A percentile compares a stretch with the other conserved stretches of the same genome.
These are phyloP conservation scores for Myioborus miniatus DNA, from an alignment of 2,797 vertebrate species.

Conservation along the genomic window DNA sequence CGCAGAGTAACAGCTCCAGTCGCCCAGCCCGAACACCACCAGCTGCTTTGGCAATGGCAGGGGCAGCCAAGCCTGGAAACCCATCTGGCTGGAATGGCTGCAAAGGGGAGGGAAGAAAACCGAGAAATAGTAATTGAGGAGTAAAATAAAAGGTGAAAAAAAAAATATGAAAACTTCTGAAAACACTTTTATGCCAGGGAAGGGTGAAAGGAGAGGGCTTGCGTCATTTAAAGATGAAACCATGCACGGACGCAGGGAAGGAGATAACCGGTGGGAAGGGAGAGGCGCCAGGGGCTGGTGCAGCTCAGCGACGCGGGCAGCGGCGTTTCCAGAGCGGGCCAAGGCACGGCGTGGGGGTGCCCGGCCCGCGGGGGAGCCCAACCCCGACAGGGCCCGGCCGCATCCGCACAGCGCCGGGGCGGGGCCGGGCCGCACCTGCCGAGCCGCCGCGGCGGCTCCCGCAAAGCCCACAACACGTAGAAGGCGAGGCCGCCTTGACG, in stretches of 20 bases:
- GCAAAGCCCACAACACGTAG: constrained; percentile 82
- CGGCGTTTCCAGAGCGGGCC: not conserved
- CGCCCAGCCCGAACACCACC: constrained; percentile 85
- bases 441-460: constrained; percentile 82
- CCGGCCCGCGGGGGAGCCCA: not conserved
- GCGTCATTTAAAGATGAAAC: not conserved
- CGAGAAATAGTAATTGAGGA: not conserved
- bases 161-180: rapidly evolving
- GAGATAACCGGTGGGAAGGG: rapidly evolving
- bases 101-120: not conserved
- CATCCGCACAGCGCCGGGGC: too few species aligned
- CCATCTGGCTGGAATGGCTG: constrained; percentile 80
- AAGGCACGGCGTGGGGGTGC: rapidly evolving
- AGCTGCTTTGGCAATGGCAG: constrained; percentile 84
- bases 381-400: rapidly evolving
- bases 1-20: constrained; percentile 77
- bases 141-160: not conserved
- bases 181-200: rapidly evolving
- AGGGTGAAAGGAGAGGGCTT: rapidly evolving
- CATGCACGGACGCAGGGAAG: rapidly evolving
- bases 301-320: rapidly evolving
- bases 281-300: rapidly evolving
- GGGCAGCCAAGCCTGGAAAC: constrained; percentile 84
- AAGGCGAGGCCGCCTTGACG: constrained; percentile 64
- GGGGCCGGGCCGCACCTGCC: constrained; percentile 70